Evolutionary conservation across 1,140 invertebrate genomes (phyloP), one percentile per base, ranked within the genome.

Genomic region (Scaptomyza graminum): DNA sequence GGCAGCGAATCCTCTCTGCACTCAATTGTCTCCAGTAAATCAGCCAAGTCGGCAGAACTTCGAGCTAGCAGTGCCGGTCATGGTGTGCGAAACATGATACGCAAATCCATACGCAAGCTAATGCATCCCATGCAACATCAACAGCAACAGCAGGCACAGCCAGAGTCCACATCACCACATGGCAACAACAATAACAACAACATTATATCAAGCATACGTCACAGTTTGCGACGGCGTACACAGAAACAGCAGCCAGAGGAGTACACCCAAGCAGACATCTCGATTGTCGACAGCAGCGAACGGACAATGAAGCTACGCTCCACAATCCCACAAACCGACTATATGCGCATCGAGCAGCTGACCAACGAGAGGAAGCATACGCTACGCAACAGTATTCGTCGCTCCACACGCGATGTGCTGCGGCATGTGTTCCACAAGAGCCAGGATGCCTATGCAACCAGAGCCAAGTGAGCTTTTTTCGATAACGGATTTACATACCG

Each of bases 381-480:
- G n/a, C 60, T 91, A 25, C 68, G 90, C 9, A 91, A 80, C 39
- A 91, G 90, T 46, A 73, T 91, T 7, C 44, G 89, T n/a, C 76
- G 74, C 4, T 89, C 90, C n/a, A 91, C 90, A 3, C 75, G 89
- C 18, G 90, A 91, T 16, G 77, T 90, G 5, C 60, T 91, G 18
- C 82, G 90, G 5, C 81, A 91, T 59, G 90, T 91, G 34, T 91
- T 91, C 65, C 90, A 91, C 66, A 91, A 91, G 68, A 78, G 74
- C 7, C 82, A 89, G 18, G 90, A 91, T 61, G 82, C 79, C 46
- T 88, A 88, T 41, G 64, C 76, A 34, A 88, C 83, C 7, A n/a
- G 1, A 5, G 62, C 79, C 76, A 88, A 88, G 66, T 88, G 46
- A 82, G 7, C 3, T 22, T 22, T 25, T 12, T 9, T 3, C 18